phyloP scores from a whole-genome alignment of 2,797 vertebrate genomes.

The Peromyscus eremicus region DNA sequence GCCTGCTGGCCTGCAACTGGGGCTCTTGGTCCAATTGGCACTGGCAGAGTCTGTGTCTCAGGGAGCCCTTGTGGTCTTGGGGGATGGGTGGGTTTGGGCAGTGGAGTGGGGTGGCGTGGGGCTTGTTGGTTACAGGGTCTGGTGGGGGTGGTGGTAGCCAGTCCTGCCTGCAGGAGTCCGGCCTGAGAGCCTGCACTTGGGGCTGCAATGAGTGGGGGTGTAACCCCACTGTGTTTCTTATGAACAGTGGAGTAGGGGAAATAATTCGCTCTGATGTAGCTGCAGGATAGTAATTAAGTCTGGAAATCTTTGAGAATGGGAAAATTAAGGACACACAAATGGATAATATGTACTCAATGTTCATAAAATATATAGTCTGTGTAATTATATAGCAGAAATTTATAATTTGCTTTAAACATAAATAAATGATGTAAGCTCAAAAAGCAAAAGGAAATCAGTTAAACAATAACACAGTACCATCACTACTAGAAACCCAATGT shows the following conservation, averaged over 20 bases:
- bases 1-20: too few species aligned
- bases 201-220: too few species aligned
- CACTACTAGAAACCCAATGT: neutral
- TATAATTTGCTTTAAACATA: slow-evolving; percentile 12
- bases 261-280: neutral
- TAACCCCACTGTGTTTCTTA: neutral
- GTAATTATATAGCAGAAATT: neutral
- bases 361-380: neutral
- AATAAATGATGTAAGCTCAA: neutral
- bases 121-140: too few species aligned
- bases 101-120: too few species aligned
- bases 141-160: too few species aligned
- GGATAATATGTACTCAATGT: neutral
- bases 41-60: too few species aligned
- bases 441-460: neutral
- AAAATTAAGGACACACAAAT: neutral
- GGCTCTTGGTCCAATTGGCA: too few species aligned
- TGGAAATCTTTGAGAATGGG: neutral
- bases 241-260: neutral
- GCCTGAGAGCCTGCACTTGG: too few species aligned
- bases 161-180: too few species aligned
- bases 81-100: too few species aligned
- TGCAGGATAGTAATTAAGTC: neutral
- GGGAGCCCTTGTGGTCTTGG: too few species aligned
- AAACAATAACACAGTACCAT: neutral